Base-by-base conservation (phyloP, 2,113 vertebrate genomes). In the Channa argus region DNA sequence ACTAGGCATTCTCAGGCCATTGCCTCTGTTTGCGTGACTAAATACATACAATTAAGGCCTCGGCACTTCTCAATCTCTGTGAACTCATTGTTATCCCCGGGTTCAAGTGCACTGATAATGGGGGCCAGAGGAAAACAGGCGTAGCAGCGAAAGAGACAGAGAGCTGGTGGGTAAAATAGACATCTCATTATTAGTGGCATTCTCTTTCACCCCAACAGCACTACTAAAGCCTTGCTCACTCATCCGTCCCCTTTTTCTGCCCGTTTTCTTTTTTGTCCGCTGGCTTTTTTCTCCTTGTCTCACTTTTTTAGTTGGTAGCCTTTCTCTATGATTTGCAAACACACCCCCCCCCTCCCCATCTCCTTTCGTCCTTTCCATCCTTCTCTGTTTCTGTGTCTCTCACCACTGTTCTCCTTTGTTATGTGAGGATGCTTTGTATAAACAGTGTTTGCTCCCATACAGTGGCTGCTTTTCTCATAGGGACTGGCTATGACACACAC, bases 21-120 rank as follows among this genome's bases (percentile, higher is more conserved):
- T 96, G 96, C 96, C 95, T 96, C 95, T 96, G 97, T 98, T 97
- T 98, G 98, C 96, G 97, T 99, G 97, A 99, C 98, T 98, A 98
- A 99, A 98, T 97, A 97, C 97, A 97, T 96, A 98, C 97, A 98
- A 98, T 98, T 99, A 98, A 96, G 96, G 95, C 89, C 96, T 92
- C 92, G 95, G 96, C 96, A 96, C 96, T 96, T 97, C 94, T 97
- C 96, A 95, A 96, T 97, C 96, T 96, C 96, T 95, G 93, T 97
- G 97, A 98, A 97, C 95, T 96, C 96, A 97, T 97, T 98, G 97
- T 98, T 97, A 97, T 95, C 96, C 95, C 94, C 93, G 96, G 96
- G 97, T 99, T 98, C 97, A 98, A 99, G 97, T 96, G 95, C 96
- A 96, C 93, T 92, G 96, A 98, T 97, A 98, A 99, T 97, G 96